Evolutionary conservation across 2,888 invertebrate species (phyloP), one percentile per base, ranked within the genome.

Genomic region (Tillus elongatus): DNA sequence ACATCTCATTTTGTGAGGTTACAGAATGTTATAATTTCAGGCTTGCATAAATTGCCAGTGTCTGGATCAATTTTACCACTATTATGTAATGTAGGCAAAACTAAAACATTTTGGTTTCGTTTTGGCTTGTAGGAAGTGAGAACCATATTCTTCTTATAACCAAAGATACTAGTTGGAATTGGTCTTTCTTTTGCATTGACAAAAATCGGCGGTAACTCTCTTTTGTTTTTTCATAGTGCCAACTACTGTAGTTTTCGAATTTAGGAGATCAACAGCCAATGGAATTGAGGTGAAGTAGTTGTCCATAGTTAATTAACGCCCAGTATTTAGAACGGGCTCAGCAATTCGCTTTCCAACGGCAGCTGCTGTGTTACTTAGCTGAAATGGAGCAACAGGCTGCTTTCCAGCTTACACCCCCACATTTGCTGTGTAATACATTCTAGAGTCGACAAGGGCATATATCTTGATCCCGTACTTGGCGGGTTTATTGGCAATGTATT

Each of bases 91-190:
- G 47, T 43, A 31, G 51, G 50, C 29, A 53, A 28, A 27, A 52
- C 30, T 12, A 46, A 30, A 11, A 54, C 51, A 32, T 42, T 37
- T 46, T 51, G 53, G 39, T 51, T 44, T 41, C 27, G 15, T 37
- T 46, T 40, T 34, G 53, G 53, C 6, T 45, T 39, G 40, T 46
- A 53, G 14, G 50, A 50, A 30, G 53, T 39, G 13, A 45, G 15
- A n/a, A 15, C 16, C 12, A 9, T 33, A 13, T 13, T 14, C 28
- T 19, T 19, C 8, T 12, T 8, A 33, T 24, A 37, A 11, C 24
- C 30, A 37, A 28, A 37, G 13, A 37, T 37, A 13, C 27, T 35
- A 13, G 6, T 34, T 27, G 9, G 27, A 12, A 33, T 4, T 10
- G 14, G 24, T 11, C 37, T n/a, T 3, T 34, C 3, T 33, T 33